Evolutionary conservation across 2,797 vertebrate species (phyloP).

Genomic region (Propithecus perrieri): DNA sequence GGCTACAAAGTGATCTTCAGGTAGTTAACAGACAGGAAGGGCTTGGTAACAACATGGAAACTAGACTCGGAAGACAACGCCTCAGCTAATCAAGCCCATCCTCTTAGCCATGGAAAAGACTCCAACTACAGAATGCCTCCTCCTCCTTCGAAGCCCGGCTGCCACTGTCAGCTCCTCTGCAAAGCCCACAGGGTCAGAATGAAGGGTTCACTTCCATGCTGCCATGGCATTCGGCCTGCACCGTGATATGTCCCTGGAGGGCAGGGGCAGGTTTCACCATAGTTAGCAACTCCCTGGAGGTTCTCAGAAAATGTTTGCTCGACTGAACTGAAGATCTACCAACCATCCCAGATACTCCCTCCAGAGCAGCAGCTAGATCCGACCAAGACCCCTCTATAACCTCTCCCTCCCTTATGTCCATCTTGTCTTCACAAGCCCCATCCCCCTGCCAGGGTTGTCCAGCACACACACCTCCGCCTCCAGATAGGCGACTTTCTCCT

Average conservation of each 20-base stretch:
- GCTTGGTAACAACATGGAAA: background rate
- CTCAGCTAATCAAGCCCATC: background rate
- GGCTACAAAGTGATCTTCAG: background rate
- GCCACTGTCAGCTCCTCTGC: background rate
- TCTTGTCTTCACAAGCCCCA: background rate
- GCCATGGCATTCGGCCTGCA: background rate
- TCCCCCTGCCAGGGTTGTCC: constrained; percentile 67
- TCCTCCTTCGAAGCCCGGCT: background rate
- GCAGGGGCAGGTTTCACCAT: background rate
- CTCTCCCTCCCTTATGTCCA: background rate
- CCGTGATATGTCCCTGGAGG: background rate
- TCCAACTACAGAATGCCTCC: background rate
- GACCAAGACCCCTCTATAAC: background rate
- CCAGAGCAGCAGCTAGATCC: background rate
- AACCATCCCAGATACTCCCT: background rate
- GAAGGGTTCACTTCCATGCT: background rate
- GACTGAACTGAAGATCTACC: background rate
- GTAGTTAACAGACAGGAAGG: background rate
- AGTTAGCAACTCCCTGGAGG: background rate
- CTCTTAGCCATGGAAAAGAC: background rate
- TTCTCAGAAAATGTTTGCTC: background rate
- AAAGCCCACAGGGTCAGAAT: background rate
- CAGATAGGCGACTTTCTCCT: constrained; percentile 94
- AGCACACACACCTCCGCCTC: constrained; percentile 91
- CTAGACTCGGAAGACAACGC: background rate